phyloP scores from a whole-genome alignment of 2,113 vertebrate species.

The Microcebus tavaratra region DNA sequence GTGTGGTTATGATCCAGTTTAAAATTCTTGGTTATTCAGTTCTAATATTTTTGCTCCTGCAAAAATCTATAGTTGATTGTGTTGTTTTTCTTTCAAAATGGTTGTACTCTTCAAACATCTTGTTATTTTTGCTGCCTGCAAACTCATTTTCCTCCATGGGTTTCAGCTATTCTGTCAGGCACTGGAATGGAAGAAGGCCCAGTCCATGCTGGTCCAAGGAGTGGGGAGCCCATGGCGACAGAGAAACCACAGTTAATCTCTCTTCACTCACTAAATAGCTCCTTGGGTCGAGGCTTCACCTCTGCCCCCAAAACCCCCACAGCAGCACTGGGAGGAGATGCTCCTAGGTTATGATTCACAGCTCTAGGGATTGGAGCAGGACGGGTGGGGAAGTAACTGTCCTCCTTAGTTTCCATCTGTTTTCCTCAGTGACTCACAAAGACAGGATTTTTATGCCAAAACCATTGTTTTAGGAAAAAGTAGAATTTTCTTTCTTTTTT shows the following conservation, averaged over 20 bases:
- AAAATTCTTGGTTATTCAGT: conserved; percentile 11
- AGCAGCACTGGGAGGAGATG: background rate
- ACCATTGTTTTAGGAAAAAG: background rate
- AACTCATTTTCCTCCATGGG: background rate
- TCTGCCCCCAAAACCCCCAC: rapidly evolving
- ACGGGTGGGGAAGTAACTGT: background rate
- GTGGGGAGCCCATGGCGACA: background rate
- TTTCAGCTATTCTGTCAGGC: background rate
- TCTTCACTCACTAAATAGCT: background rate
- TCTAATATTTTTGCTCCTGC: background rate
- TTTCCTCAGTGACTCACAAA: background rate
- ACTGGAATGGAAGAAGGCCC: background rate
- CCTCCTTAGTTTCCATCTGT: background rate
- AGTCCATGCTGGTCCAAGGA: background rate
- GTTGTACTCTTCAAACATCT: background rate
- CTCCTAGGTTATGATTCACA: background rate
- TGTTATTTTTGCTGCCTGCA: background rate
- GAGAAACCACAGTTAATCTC: background rate
- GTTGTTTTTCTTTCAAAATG: conserved; percentile 31
- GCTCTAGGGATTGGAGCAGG: background rate
- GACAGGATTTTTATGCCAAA: background rate
- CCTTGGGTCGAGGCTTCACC: background rate
- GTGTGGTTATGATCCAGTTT: background rate
- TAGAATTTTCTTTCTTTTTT: background rate
- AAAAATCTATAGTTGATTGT: conserved; percentile 6